Percentiles rank a stretch among this genome's conserved stretches.
Evolutionary conservation across 2,113 vertebrate genomes (phyloP).

Genomic region (Megaptera novaeangliae): DNA sequence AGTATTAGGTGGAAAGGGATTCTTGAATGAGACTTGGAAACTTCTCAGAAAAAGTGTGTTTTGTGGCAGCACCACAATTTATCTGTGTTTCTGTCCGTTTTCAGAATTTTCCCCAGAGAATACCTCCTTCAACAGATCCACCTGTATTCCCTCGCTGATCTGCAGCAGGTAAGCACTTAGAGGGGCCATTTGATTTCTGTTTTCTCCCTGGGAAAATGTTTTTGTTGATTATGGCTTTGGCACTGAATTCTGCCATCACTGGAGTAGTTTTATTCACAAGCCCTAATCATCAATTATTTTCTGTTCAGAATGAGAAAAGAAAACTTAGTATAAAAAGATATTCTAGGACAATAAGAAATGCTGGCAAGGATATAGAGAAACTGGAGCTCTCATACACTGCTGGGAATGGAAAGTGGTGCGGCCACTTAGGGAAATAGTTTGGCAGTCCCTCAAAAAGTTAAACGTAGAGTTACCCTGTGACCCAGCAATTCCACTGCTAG

Average conservation of each 20-base stretch:
- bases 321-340: neutral
- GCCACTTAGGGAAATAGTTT: neutral
- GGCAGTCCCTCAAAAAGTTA: neutral
- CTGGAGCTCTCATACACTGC: neutral
- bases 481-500: neutral
- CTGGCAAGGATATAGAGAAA: neutral
- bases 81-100: conserved; percentile 49
- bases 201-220: neutral
- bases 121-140: conserved; percentile 98
- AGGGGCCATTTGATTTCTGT: neutral
- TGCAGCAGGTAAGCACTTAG: conserved; percentile 91
- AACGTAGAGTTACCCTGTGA: neutral
- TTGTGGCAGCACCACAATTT: neutral
- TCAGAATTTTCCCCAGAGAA: conserved; percentile 96
- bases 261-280: neutral
- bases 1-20: neutral
- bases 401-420: neutral
- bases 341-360: neutral
- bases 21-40: conserved; percentile 8
- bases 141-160: conserved; percentile 94
- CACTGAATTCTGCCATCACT: neutral
- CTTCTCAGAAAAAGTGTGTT: neutral
- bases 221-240: neutral
- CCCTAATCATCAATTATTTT: neutral
- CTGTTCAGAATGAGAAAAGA: neutral